Evolutionary conservation across 2,888 invertebrate genomes (phyloP).

Genomic region (Resseliella maxima): DNA sequence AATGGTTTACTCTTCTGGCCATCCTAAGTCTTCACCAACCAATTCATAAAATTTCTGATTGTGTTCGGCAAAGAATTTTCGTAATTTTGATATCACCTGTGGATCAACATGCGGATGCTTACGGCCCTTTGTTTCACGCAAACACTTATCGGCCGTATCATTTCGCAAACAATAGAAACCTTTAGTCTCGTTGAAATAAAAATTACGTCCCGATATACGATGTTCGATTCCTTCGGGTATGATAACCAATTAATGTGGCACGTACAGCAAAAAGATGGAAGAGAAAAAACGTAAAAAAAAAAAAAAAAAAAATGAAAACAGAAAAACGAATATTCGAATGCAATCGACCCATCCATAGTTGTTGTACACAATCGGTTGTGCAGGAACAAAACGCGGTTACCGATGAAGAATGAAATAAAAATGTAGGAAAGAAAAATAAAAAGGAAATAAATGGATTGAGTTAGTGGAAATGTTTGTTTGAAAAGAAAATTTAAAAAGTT

Average conservation of each 20-base stretch:
- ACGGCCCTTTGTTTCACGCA: constrained; percentile 84
- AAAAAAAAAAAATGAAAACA: background rate
- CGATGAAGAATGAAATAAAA: background rate
- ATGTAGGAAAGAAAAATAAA: background rate
- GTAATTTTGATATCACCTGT: constrained; percentile 80
- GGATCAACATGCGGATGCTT: constrained; percentile 88
- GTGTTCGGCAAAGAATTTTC: constrained; percentile 89
- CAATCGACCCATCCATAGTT: too few species aligned
- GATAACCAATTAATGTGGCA: constrained; percentile 56
- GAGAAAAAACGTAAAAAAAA: background rate
- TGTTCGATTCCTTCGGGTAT: constrained; percentile 65
- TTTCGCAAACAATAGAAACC: constrained; percentile 94
- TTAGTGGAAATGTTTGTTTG: background rate
- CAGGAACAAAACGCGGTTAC: too few species aligned
- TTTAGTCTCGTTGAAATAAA: constrained; percentile 96
- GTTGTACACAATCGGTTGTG: too few species aligned
- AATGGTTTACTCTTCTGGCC: constrained; percentile 83
- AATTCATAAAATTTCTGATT: constrained; percentile 93
- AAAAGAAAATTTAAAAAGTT: constrained; percentile 13
- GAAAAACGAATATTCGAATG: too few species aligned
- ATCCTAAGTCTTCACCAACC: constrained; percentile 91
- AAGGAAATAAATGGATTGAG: background rate
- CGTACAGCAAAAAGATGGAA: background rate
- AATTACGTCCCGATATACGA: constrained; percentile 83
- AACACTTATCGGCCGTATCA: constrained; percentile 85